Evolutionary conservation across 2,797 vertebrate genomes (phyloP), one percentile per base, ranked within the genome.

Genomic region (Sebastes itinus): DNA sequence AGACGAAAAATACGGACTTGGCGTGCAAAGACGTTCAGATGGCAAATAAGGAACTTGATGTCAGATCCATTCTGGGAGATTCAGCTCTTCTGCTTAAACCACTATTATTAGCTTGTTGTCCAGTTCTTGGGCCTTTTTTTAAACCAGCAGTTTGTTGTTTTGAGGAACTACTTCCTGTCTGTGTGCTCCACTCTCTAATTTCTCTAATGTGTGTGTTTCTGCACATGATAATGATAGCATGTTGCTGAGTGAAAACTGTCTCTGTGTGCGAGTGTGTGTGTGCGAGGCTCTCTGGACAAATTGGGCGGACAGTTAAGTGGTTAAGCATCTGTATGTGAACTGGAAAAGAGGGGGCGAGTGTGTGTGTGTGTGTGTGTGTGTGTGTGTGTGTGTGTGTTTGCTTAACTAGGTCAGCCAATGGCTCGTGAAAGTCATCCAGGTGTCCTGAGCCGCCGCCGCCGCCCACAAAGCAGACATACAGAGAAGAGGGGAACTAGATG

Each of bases 391-490:
- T 73, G 59, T 30, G 38, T 61, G 69, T 66, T 84, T 93, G 84
- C 72, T 82, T 86, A 92, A 91, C 85, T 91, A 87, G 94, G 93
- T 93, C 94, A 90, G 93, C 85, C 89, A 90, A 66, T 87, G 87
- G 84, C 86, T 92, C 27, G 75, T 93, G 92, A 94, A 94, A 93
- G 92, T 93, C 91, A 93, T 91, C 91, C 88, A 92, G 91, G 92
- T 94, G 91, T 93, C 91, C 86, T 84, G 62, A 81, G 77, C 18
- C 18, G 18, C 88, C 79, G 33, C 83, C 5, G 35, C 83, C 82
- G 68, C 87, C 87, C 91, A 90, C 91, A 74, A 72, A 77, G 76
- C 85, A 88, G 85, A 49, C 46, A 18, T 49, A 87, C 79, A 81
- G 78, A 71, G 27, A 73, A 74, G 13, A 61, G 38, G 20, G 63